Percentiles rank a stretch among this genome's conserved stretches.
Evolutionary conservation across 2,797 vertebrate genomes (phyloP).

Genomic region (Peromyscus melanophrys): DNA sequence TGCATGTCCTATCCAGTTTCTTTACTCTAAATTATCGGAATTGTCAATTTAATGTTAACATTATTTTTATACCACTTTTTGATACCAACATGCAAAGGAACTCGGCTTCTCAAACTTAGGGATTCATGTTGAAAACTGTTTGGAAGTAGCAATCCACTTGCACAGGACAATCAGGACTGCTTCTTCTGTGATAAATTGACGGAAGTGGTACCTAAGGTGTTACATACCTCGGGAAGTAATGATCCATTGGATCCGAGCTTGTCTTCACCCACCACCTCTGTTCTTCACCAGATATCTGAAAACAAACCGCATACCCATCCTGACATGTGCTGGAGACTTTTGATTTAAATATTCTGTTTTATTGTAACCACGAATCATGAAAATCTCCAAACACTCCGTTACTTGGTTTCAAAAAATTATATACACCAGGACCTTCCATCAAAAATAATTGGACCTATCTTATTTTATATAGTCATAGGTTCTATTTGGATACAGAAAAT

Average conservation of each 20-base stretch:
- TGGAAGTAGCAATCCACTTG: slow-evolving; percentile 26
- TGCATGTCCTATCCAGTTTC: background rate
- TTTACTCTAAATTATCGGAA: background rate
- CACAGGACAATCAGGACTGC: background rate
- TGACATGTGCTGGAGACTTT: background rate
- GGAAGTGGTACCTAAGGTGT: slow-evolving; percentile 44
- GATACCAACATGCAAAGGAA: slow-evolving; percentile 29
- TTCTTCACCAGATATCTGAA: slow-evolving; percentile 86
- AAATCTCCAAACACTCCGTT: slow-evolving; percentile 19
- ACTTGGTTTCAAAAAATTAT: slow-evolving; percentile 39
- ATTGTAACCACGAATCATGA: slow-evolving; percentile 11
- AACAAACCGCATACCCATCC: slow-evolving; percentile 66
- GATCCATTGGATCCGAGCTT: slow-evolving; percentile 69
- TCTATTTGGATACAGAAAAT: slow-evolving; percentile 47
- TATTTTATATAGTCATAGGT: slow-evolving; percentile 11
- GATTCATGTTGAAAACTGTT: slow-evolving; percentile 53
- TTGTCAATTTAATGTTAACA: slow-evolving; percentile 58
- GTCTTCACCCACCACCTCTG: slow-evolving; percentile 92
- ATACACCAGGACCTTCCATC: slow-evolving; percentile 3
- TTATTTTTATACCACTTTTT: background rate
- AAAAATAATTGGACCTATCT: slow-evolving; percentile 1
- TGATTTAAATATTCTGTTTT: background rate
- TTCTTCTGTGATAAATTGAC: slow-evolving; percentile 27
- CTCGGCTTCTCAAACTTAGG: slow-evolving; percentile 5
- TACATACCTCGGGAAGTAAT: slow-evolving; percentile 87